phyloP scores from a whole-genome alignment of 2,888 invertebrate genomes.

The Drosophila pegasa region DNA sequence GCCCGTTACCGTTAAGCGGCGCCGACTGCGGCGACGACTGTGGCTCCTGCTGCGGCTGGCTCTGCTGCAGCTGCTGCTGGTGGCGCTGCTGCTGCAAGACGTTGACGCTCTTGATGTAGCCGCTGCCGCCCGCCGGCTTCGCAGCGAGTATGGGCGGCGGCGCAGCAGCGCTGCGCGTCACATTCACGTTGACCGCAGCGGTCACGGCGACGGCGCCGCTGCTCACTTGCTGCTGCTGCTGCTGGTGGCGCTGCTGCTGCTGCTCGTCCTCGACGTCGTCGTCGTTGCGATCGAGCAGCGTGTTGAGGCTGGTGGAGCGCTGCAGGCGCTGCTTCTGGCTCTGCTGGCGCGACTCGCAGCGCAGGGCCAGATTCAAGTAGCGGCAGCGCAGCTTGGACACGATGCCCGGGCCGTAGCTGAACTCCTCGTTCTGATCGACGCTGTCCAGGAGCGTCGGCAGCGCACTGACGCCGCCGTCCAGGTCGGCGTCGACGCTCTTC shows the following conservation, averaged over 20 bases:
- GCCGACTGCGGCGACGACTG: constrained; percentile 12
- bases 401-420: constrained; percentile 96
- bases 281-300: constrained; percentile 90
- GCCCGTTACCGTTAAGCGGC: constrained; percentile 29
- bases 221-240: background rate
- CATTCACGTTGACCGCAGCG: constrained; percentile 2
- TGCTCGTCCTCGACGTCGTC: constrained; percentile 79
- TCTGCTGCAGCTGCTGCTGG: constrained; percentile 15
- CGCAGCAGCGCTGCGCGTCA: constrained; percentile 19
- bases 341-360: constrained; percentile 88
- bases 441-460: constrained; percentile 81
- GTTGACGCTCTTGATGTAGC: constrained; percentile 51
- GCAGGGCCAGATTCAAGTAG: constrained; percentile 93
- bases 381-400: constrained; percentile 94
- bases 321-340: constrained; percentile 88
- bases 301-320: constrained; percentile 93
- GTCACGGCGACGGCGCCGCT: background rate
- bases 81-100: constrained; percentile 31
- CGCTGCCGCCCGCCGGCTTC: constrained; percentile 50
- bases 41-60: constrained; percentile 14
- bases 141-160: constrained; percentile 61
- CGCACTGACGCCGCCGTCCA: constrained; percentile 25
- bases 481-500: constrained; percentile 35
- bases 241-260: constrained; percentile 31
- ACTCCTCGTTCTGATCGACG: constrained; percentile 88